phyloP scores from a whole-genome alignment of 2,113 vertebrate species.

The Nycticebus coucang region DNA sequence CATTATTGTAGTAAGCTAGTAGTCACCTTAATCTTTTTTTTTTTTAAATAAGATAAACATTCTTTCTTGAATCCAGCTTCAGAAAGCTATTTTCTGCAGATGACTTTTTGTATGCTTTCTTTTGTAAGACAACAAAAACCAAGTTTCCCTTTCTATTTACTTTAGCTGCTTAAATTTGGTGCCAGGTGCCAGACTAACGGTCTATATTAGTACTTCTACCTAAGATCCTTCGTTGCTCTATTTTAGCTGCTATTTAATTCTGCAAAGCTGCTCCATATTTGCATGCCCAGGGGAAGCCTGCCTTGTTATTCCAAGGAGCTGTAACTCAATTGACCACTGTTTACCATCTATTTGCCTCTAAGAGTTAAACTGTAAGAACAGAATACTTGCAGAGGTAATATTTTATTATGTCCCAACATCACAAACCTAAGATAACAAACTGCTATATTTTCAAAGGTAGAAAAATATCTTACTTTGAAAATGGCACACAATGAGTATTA shows the following conservation, averaged over 20 bases:
- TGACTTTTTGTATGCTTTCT: not conserved
- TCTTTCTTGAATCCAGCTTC: conserved; percentile 31
- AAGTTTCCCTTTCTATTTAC: not conserved
- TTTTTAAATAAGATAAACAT: conserved; percentile 14
- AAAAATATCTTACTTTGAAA: conserved; percentile 45
- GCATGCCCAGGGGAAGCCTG: not conserved
- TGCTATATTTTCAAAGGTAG: conserved; percentile 6
- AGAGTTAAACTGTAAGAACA: conserved; percentile 24
- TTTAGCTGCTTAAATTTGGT: not conserved
- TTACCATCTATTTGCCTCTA: not conserved
- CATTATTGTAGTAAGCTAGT: not conserved
- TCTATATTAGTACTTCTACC: not conserved
- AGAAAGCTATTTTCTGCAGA: not conserved
- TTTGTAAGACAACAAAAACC: conserved; percentile 15
- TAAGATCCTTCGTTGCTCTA: conserved; percentile 8
- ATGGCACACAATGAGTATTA: not conserved
- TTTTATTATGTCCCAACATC: not conserved
- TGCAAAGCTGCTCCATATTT: not conserved
- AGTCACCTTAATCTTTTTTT: not conserved
- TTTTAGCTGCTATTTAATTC: conserved; percentile 45
- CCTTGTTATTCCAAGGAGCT: not conserved
- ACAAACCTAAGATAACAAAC: conserved; percentile 5
- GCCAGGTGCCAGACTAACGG: too few relatives aligned
- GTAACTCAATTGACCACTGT: not conserved
- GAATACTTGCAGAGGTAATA: not conserved